These are phyloP conservation scores for Pachycephala philippinensis DNA, from an alignment of 2,113 vertebrate genomes.

Conservation along the genomic window DNA sequence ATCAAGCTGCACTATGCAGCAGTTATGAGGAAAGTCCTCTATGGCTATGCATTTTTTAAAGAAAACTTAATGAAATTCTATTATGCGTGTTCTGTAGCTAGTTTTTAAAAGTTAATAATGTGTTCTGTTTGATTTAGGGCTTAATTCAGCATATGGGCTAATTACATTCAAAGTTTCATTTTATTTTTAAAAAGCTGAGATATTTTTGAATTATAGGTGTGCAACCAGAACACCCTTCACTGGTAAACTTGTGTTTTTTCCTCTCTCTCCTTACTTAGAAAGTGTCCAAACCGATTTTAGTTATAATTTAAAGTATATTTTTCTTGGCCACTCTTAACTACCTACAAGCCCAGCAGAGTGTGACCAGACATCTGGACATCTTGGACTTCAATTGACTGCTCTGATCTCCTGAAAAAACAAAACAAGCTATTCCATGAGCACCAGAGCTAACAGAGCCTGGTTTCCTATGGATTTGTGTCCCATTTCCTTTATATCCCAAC, in stretches of 20 bases:
- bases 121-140: constrained; percentile 52
- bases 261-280: not conserved
- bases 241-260: constrained; percentile 25
- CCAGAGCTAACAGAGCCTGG: constrained; percentile 42
- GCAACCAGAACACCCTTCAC: not conserved
- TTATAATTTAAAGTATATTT: constrained; percentile 49
- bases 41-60: constrained; percentile 7
- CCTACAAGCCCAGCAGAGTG: constrained; percentile 46
- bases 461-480: constrained; percentile 60
- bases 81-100: constrained; percentile 4
- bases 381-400: constrained; percentile 58
- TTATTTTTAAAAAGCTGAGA: constrained; percentile 28
- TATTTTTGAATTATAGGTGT: constrained; percentile 20
- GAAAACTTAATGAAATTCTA: constrained; percentile 51
- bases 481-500: constrained; percentile 57
- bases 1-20: constrained; percentile 28
- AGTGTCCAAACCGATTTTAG: not conserved
- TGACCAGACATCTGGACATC: constrained; percentile 66
- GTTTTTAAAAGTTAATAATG: constrained; percentile 39
- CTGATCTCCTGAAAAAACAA: constrained; percentile 59
- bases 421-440: constrained; percentile 41
- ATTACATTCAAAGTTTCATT: constrained; percentile 36
- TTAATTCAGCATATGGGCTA: constrained; percentile 35
- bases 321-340: constrained; percentile 55
- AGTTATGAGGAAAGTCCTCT: constrained; percentile 18